Evolutionary conservation across 2,113 vertebrate genomes (phyloP), one percentile per base, ranked within the genome.

Genomic region (Dicrurus megarhynchus): DNA sequence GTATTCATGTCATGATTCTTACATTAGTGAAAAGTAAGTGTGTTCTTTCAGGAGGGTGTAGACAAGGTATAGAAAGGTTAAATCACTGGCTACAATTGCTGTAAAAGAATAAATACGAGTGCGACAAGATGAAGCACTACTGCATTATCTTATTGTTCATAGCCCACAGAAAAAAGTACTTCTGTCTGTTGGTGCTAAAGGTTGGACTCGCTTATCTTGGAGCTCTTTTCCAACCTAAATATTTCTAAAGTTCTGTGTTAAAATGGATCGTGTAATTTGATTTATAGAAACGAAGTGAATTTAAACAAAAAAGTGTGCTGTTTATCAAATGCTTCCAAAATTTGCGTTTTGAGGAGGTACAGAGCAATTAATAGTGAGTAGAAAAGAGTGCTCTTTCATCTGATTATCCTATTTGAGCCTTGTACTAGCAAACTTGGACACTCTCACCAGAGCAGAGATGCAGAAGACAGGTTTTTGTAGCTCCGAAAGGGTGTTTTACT

Each of bases 161-260:
- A 59, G 42, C 14, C 14, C 9, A 39, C 1, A 4, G 53, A 65
- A 20, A 56, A 56, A 85, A 59, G 8, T 37, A 8, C 9, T 91
- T 77, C 30, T 46, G 2, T 24, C 50, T 61, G 26, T 33, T 57
- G 32, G 37, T 57, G n/a, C 21, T 61, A 3, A 49, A 63, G 26
- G 47, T 23, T 69, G 41, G 16, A 7, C 55, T 76, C 0, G 0
- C n/a, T 83, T 15, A 6, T 27, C 55, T 49, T 35, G 10, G 63
- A 55, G 26, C 1, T 42, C 21, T 55, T 69, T 69, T 55, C 41
- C 47, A 49, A 28, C 11, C 24, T 35, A 27, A 83, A 32, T 9
- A 4, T 47, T 53, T 47, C 53, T 39, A 7, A 60, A 69, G 22
- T 9, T 89, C 53, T 41, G 1, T 11, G 21, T 61, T 61, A 69